Evolutionary conservation across 1,140 invertebrate species (phyloP).

Genomic region (Tenebrio molitor): DNA sequence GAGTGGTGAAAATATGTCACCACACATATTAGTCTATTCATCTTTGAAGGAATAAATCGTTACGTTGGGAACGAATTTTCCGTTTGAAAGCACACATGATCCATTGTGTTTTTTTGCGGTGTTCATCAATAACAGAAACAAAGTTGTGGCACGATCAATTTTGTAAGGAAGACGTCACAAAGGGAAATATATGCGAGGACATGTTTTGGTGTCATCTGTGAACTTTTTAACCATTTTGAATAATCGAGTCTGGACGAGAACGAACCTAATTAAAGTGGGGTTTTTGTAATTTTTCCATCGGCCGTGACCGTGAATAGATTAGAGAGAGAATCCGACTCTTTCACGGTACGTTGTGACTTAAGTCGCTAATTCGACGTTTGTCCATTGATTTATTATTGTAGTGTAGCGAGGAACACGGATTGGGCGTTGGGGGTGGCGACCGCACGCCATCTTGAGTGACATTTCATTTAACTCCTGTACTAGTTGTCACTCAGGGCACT

Average conservation of each 20-base stretch:
- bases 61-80: conserved; percentile 42
- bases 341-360: conserved; percentile 44
- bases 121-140: conserved; percentile 45
- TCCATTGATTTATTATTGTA: conserved; percentile 64
- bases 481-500: conserved; percentile 62
- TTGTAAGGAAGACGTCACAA: no score
- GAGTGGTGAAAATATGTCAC: conserved; percentile 17
- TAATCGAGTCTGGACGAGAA: conserved; percentile 26
- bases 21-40: conserved; percentile 17
- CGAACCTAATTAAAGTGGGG: conserved; percentile 42
- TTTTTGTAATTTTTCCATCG: conserved; percentile 42
- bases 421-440: conserved; percentile 61
- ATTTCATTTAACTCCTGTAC: conserved; percentile 66
- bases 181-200: conserved; percentile 32
- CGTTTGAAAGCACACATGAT: conserved; percentile 40
- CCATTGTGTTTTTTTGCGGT: conserved; percentile 40
- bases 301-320: conserved; percentile 31
- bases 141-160: conserved; percentile 38
- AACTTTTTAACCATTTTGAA: conserved; percentile 46
- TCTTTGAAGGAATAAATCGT: conserved; percentile 37
- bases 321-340: conserved; percentile 15
- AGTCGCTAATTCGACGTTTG: conserved; percentile 30
- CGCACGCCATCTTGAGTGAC: conserved; percentile 64
- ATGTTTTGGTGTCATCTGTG: conserved; percentile 41
- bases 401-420: conserved; percentile 63